phyloP scores from a whole-genome alignment of 2,113 vertebrate species.

The Coregonus clupeaformis region DNA sequence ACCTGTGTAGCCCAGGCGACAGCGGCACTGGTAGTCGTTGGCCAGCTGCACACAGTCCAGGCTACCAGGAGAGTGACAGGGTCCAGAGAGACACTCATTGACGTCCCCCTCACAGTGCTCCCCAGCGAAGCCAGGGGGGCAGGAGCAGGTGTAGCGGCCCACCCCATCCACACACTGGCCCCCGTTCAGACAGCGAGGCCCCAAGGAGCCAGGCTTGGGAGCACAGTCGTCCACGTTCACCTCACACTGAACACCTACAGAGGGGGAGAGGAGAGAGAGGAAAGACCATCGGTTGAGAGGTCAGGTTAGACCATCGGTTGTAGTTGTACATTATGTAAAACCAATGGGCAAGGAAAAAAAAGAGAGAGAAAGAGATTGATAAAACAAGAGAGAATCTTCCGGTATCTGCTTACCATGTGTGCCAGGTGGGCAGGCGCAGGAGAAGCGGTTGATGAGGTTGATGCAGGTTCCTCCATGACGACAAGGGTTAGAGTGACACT shows the following conservation, averaged over 20 bases:
- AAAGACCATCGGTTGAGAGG: not conserved
- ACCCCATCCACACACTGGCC: conserved; percentile 88
- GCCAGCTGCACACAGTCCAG: conserved; percentile 87
- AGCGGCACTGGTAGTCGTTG: conserved; percentile 86
- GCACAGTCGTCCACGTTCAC: conserved; percentile 85
- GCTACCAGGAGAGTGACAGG: conserved; percentile 82
- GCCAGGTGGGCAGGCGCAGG: conserved; percentile 88
- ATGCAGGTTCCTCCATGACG: conserved; percentile 87
- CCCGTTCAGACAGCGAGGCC: conserved; percentile 82
- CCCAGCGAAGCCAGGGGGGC: conserved; percentile 85
- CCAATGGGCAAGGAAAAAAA: not conserved
- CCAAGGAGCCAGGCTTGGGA: conserved; percentile 56
- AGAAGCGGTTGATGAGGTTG: conserved; percentile 88
- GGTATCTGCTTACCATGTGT: conserved; percentile 78
- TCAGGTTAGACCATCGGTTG: too few relatives aligned
- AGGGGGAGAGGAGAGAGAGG: conserved; percentile 4
- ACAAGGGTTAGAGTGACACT: conserved; percentile 87
- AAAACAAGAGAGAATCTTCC: not conserved
- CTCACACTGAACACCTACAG: conserved; percentile 83
- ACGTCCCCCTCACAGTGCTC: conserved; percentile 91
- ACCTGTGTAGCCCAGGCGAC: conserved; percentile 89
- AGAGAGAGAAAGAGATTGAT: not conserved
- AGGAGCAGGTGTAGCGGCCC: conserved; percentile 84
- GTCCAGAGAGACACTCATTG: conserved; percentile 88
- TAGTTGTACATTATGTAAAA: not conserved